Conservation (phyloP, 2,888 invertebrate species). For the Oscheius sp. region DNA sequence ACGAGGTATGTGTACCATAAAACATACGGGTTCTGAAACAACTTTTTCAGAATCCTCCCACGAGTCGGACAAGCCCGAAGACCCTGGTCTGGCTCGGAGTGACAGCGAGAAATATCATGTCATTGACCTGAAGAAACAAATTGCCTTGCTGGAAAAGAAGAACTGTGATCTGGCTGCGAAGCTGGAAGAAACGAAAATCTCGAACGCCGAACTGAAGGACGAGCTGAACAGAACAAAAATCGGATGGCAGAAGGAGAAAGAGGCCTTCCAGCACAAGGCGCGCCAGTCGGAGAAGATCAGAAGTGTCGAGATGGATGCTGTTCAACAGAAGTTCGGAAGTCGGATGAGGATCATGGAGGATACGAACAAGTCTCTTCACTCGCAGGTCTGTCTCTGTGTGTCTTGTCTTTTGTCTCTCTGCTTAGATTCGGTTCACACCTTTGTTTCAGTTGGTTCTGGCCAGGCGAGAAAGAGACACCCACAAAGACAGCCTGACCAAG, state of each 20-base stretch:
- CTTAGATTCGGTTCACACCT: too few species aligned
- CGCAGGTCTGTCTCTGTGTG: slow-evolving; percentile 55
- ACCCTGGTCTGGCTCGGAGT: slow-evolving; percentile 42
- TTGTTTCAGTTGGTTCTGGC: slow-evolving; percentile 66
- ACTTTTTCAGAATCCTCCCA: slow-evolving; percentile 47
- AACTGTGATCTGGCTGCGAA: slow-evolving; percentile 54
- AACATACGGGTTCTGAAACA: background rate
- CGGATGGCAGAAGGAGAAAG: slow-evolving; percentile 65
- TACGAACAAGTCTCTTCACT: slow-evolving; percentile 71
- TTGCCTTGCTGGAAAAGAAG: slow-evolving; percentile 61
- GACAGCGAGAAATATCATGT: slow-evolving; percentile 54
- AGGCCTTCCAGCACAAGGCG: slow-evolving; percentile 67
- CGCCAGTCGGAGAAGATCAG: slow-evolving; percentile 71
- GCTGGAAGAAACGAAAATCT: slow-evolving; percentile 59
- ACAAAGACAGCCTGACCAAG: slow-evolving; percentile 62
- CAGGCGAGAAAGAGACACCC: slow-evolving; percentile 69
- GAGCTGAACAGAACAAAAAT: slow-evolving; percentile 62
- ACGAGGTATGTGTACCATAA: slow-evolving; percentile 2
- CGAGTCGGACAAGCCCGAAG: slow-evolving; percentile 45
- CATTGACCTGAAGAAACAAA: slow-evolving; percentile 63
- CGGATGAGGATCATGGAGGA: slow-evolving; percentile 73
- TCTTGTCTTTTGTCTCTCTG: too few species aligned
- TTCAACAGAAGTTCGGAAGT: slow-evolving; percentile 72
- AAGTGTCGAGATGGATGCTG: slow-evolving; percentile 70
- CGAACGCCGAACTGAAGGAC: slow-evolving; percentile 67